Base-by-base conservation (phyloP, 64 coral and sea anemone species). In the Montipora foliosa region DNA sequence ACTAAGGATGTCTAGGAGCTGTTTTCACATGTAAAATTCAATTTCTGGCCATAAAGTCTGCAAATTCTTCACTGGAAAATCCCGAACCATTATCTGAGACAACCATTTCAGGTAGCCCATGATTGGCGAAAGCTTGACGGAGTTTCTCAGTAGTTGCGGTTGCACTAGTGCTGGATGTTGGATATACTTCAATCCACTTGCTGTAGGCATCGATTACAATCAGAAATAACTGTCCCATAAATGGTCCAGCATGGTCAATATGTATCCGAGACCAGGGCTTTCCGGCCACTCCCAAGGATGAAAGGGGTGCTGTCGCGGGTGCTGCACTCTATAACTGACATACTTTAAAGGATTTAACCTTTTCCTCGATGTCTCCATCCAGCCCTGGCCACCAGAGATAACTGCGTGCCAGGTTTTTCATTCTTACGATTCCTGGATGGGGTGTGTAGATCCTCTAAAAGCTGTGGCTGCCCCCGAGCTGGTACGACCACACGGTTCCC, bases 1-100 rank as follows among this genome's bases (percentile, higher is more conserved):
- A 62, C 8, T 29, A 67, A 15, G 80, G 80, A 45, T 50, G 25
- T 9, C 62, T 29, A 22, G 80, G 11, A 3, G 80, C 60, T 24
- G 89, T 81, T 51, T 45, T 91, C 3, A 91, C 29, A 55, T 82
- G 89, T 8, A 50, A 2, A 69, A 91, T 91, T 72, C 89, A 50
- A 52, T 91, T 91, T 61, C 70, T 90, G 58, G 78, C 47, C 37
- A 50, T 80, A 61, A 90, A 79, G 16, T 78, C 21, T 16, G 44
- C 52, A 25, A 90, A 81, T 72, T 82, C 89, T 81, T 80, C 37
- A 67, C 78, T 82, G 2, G 15, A 12, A 51, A 74, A 91, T 15
- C 57, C 89, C 10, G 89, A n/a, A 22, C 90, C 90, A 91, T 91
- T 91, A 17, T 91, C 79, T 8, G 79, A 91, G 11, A 91, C 89